These are phyloP conservation scores for Ptiloglossa arizonensis DNA, from an alignment of 1,140 invertebrate species.

Conservation along the genomic window DNA sequence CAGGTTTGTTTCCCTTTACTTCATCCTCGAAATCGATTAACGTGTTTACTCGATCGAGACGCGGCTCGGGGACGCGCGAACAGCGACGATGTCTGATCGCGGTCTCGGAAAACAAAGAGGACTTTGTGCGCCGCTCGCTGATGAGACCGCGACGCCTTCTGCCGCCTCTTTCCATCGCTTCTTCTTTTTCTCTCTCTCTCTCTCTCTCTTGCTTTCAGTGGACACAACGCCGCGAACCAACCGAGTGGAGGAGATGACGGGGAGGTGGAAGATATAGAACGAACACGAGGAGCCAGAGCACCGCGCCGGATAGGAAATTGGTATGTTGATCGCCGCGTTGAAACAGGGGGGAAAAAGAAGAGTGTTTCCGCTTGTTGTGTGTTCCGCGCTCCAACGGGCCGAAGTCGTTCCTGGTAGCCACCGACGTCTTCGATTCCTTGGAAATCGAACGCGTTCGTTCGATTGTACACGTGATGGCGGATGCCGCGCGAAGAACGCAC, in stretches of 20 bases:
- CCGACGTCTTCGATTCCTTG: neutral
- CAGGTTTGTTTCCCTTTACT: neutral
- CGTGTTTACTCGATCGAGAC: constrained; percentile 59
- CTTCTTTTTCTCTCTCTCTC: neutral
- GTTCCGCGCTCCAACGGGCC: constrained; percentile 1
- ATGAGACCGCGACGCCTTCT: constrained; percentile 54
- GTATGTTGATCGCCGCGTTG: constrained; percentile 46
- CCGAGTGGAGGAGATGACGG: too few relatives aligned
- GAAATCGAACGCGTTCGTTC: neutral
- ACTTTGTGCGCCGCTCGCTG: constrained; percentile 57
- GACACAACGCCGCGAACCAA: constrained; percentile 8
- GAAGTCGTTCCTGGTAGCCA: neutral
- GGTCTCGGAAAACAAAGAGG: constrained; percentile 59
- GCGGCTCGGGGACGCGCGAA: constrained; percentile 48
- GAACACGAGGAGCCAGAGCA: constrained; percentile 13
- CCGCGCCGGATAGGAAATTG: constrained; percentile 43
- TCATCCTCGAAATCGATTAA: constrained; percentile 56
- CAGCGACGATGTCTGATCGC: constrained; percentile 39
- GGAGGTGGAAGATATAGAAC: too few relatives aligned
- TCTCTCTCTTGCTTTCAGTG: neutral
- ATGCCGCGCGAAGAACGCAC: too few relatives aligned
- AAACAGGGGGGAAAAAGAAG: constrained; percentile 6
- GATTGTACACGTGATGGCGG: too few relatives aligned
- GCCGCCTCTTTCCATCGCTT: constrained; percentile 1
- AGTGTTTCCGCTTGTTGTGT: constrained; percentile 9